These are phyloP conservation scores for Aegithalos caudatus DNA, from an alignment of 2,113 vertebrate species.

Conservation along the genomic window DNA sequence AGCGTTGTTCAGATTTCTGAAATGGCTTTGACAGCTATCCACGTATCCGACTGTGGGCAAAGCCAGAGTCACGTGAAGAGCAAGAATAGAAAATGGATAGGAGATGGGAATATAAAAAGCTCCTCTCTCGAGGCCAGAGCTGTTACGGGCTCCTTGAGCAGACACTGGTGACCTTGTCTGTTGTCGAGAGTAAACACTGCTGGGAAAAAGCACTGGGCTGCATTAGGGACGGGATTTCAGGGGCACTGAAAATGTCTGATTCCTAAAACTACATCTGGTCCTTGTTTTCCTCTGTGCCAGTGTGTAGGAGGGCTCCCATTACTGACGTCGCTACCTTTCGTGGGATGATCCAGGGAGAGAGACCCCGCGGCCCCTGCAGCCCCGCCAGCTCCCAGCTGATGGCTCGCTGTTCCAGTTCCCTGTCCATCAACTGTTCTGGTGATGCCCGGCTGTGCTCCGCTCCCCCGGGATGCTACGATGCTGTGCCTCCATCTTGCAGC, in stretches of 20 bases:
- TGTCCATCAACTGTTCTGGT: accelerated
- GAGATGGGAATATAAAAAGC: not conserved
- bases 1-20: not conserved
- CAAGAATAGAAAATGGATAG: not conserved
- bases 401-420: not conserved
- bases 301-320: not conserved
- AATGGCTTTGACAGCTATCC: not conserved
- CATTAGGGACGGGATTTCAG: not conserved
- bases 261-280: not conserved
- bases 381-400: not conserved
- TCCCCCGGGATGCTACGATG: not conserved
- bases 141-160: not conserved
- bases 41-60: accelerated
- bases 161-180: not conserved
- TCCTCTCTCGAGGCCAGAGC: not conserved
- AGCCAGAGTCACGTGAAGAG: not conserved
- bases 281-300: not conserved
- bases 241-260: not conserved
- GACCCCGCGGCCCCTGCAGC: too few relatives aligned
- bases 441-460: not conserved
- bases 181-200: not conserved
- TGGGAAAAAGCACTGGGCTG: not conserved
- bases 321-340: not conserved
- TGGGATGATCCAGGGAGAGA: not conserved
- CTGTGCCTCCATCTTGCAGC: not conserved